Base-by-base conservation (phyloP, 2,797 vertebrate species). In the Pteronotus mesoamericanus region DNA sequence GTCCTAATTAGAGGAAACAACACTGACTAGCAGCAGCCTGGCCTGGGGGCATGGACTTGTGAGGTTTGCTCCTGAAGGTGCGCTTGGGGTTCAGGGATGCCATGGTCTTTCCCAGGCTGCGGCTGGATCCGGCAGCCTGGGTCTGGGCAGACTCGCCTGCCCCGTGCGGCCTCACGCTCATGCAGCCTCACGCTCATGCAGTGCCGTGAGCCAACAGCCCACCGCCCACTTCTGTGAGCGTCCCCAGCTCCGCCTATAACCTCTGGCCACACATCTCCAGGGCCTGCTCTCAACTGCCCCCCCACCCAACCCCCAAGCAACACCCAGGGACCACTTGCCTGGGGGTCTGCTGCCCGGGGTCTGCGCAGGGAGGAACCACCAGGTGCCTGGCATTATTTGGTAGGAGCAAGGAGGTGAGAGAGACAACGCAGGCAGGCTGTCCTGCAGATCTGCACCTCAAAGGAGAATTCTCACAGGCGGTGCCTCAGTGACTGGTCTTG, bases 291-390 rank as follows among this genome's bases (percentile, higher is more conserved):
- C 53, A 42, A 21, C 59, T 39, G 0, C n/a, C 53, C 22, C 19
- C 11, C 32, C 59, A 44, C 22, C 53, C 22, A 18, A 42, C 53
- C 1, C 24, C 59, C 18, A 37, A 55, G 42, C 22, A 42, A 16
- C 39, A 26, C 37, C 32, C 15, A 19, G 24, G 44, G 72, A 75
- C 68, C 48, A 39, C 21, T 66, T 32, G 0, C 39, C 78, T 2
- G 32, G 44, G 6, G 9, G 24, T 32, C 61, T 37, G 42, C 69
- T 10, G 1, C n/a, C 71, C 7, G 0, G 0, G 7, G 19, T 48
- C 34, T 51, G 18, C n/a, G 26, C 2, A 10, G 55, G 61, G 51
- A 32, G 24, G 69, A 77, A n/a, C 44, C 9, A 0, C 19, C n/a
- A 16, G 3, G 26, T 16, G 6, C 42, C 46, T 44, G 19, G 46